Evolutionary conservation across 2,113 vertebrate genomes (phyloP), one percentile per base, ranked within the genome.

Genomic region (Ammodramus savannarum): DNA sequence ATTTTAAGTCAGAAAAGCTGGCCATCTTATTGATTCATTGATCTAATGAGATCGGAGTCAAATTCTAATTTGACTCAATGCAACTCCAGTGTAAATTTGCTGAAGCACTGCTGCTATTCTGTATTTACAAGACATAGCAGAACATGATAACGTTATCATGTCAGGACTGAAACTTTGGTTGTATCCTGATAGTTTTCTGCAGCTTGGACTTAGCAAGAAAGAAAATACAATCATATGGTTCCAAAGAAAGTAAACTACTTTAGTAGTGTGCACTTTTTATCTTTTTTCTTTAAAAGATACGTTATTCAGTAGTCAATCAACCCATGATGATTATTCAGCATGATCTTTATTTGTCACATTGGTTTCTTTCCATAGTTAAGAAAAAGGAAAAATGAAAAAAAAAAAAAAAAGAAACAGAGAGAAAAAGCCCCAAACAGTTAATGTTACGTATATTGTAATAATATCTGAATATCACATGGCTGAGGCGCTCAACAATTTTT

Each of bases 371-470:
- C n/a, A 27, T 25, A 69, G 4, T 11, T 34, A 59, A 49, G 63
- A 1, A 8, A 62, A 57, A 36, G 0, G 9, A 76, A 61, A 62
- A 46, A 57, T 23, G 7, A 49, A 2, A 19, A 32, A 49, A 55
- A 55, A 52, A 69, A 25, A 29, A 38, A 29, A 18, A 54, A 25
- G 4, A 38, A 43, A 16, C 44, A 19, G 4, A 12, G 11, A 27
- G 5, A 36, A 54, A 65, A 55, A 20, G 1, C 0, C 10, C 17
- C 11, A 15, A 59, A 51, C 1, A 7, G 1, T 9, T 74, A 68
- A 16, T 55, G 3, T 31, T 66, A 11, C 5, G 9, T 26, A 21
- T 32, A 21, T 49, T 80, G 3, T 7, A 12, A 44, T 41, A 49
- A 34, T 32, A 49, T 36, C 18, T 66, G 38, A 44, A n/a, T 43